phyloP scores from a whole-genome alignment of 2,888 invertebrate species.

The Catocala fraxini region DNA sequence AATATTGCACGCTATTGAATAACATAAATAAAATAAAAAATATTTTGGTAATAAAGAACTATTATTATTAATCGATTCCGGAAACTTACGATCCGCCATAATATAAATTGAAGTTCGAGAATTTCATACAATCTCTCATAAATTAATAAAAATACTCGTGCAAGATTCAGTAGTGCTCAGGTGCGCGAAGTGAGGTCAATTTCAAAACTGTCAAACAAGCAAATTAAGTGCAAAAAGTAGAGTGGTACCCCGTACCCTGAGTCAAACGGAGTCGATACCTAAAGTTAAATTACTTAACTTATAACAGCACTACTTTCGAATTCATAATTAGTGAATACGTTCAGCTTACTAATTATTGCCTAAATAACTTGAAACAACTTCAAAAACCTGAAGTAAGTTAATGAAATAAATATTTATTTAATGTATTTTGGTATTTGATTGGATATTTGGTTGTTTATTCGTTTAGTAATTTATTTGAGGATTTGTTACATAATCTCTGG shows the following conservation, averaged over 20 bases:
- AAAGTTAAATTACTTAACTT: constrained; percentile 7
- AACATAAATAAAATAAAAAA: too few relatives aligned
- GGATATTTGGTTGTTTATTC: too few relatives aligned
- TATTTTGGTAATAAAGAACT: too few relatives aligned
- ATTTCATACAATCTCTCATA: too few relatives aligned
- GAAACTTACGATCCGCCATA: too few relatives aligned
- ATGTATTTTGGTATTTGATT: neutral
- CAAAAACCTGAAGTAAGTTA: neutral
- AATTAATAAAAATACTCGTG: neutral
- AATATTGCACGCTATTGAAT: too few relatives aligned
- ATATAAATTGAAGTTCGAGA: too few relatives aligned
- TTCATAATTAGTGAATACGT: neutral
- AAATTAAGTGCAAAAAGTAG: neutral
- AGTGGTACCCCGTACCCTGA: neutral
- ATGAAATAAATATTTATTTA: neutral
- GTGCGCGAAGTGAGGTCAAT: neutral
- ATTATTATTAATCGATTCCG: too few relatives aligned
- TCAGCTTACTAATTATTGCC: neutral
- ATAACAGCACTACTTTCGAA: constrained; percentile 1
- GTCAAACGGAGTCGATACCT: neutral
- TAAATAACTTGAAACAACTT: constrained; percentile 3
- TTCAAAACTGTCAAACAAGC: constrained; percentile 1
- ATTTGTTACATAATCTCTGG: too few relatives aligned
- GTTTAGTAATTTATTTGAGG: too few relatives aligned
- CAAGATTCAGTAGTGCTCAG: neutral